A percentile compares a stretch with the other conserved stretches of the same genome.
These are phyloP conservation scores for Baryphthengus martii DNA, from an alignment of 2,113 vertebrate species.

Conservation along the genomic window DNA sequence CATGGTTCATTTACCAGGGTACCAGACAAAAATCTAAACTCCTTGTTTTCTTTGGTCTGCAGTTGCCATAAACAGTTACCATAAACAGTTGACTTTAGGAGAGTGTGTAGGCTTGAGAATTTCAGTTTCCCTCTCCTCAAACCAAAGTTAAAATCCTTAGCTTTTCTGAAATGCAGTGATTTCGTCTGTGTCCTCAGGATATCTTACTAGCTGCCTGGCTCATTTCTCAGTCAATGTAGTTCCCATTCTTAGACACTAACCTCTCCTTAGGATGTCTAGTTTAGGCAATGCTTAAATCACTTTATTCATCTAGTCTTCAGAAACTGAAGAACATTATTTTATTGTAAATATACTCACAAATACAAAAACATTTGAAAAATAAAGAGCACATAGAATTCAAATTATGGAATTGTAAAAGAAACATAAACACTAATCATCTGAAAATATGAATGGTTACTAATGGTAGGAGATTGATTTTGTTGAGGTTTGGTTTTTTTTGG, in stretches of 20 bases:
- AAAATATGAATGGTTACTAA: background rate
- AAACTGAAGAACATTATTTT: background rate
- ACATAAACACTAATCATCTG: background rate
- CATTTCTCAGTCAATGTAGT: background rate
- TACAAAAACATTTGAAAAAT: background rate
- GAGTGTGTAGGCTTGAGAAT: background rate
- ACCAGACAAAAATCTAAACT: background rate
- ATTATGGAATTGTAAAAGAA: background rate
- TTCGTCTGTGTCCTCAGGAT: background rate
- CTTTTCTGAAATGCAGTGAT: background rate
- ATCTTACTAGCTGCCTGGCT: background rate
- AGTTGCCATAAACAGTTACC: background rate
- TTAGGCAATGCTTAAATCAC: background rate
- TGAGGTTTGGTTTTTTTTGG: background rate
- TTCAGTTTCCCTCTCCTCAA: background rate
- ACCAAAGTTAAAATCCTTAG: background rate
- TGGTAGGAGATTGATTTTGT: background rate
- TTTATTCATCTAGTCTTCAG: background rate
- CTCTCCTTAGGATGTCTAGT: background rate
- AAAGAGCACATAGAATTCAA: background rate
- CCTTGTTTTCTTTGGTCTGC: rapidly evolving
- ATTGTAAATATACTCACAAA: background rate
- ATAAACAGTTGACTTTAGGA: background rate
- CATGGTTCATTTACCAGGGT: background rate
- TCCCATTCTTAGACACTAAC: background rate